Conservation (phyloP, 2,797 vertebrate genomes). For the Mastacembelus armatus region DNA sequence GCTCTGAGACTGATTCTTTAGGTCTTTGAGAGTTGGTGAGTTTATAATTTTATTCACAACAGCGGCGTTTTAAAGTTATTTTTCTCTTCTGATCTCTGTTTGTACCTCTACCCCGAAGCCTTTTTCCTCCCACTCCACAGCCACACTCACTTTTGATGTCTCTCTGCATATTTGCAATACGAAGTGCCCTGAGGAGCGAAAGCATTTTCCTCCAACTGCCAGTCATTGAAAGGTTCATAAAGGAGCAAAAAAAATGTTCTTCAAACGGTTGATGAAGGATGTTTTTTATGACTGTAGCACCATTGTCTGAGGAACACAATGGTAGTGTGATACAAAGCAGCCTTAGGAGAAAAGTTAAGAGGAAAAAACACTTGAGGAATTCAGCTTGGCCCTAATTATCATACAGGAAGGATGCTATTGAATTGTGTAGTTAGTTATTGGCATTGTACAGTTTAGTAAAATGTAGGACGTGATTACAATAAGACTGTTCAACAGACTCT, state of each 20-base stretch:
- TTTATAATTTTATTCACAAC: background rate
- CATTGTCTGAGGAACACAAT: background rate
- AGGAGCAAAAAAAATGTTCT: constrained; percentile 11
- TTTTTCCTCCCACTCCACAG: constrained; percentile 7
- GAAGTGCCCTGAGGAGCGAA: constrained; percentile 3
- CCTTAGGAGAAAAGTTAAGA: background rate
- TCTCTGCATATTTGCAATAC: background rate
- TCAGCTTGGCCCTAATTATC: background rate
- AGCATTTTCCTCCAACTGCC: background rate
- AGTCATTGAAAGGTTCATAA: constrained; percentile 11
- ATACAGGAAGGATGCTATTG: background rate
- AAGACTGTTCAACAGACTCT: no score
- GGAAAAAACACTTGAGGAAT: background rate
- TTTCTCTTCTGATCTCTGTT: background rate
- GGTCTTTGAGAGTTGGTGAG: background rate
- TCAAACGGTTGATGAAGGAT: background rate
- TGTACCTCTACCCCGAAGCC: background rate
- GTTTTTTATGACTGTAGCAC: background rate
- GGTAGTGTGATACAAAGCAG: background rate
- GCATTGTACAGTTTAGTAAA: no score
- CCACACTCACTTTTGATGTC: background rate
- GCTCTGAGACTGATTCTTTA: background rate
- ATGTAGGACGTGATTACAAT: no score
- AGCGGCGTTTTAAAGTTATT: background rate
- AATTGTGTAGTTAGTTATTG: no score